phyloP scores from a whole-genome alignment of 2,888 invertebrate genomes.

The Ecliptopera silaceata region DNA sequence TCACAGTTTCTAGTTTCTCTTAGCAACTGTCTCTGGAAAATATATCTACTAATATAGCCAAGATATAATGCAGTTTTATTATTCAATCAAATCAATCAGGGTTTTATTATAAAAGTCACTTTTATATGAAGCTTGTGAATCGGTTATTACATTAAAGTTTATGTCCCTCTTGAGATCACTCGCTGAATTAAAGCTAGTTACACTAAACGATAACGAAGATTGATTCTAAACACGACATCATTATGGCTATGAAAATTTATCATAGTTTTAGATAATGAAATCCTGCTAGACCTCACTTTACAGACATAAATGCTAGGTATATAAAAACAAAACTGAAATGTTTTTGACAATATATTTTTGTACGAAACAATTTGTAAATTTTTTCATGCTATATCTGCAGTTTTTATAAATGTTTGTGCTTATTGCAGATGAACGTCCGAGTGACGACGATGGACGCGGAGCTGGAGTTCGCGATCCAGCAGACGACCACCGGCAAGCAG shows the following conservation, averaged over 20 bases:
- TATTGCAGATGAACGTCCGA: constrained; percentile 95
- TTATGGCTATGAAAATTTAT: neutral
- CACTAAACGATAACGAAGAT: constrained; percentile 4
- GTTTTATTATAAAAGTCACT: too few species aligned
- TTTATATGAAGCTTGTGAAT: neutral
- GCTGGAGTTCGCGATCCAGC: constrained; percentile 99
- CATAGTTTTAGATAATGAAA: neutral
- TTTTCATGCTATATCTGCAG: neutral
- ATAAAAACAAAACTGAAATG: too few species aligned
- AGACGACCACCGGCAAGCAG: constrained; percentile 99
- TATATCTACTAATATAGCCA: neutral
- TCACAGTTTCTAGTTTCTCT: constrained; percentile 7
- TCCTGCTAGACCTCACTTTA: too few species aligned
- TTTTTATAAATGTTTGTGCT: neutral
- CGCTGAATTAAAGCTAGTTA: constrained; percentile 1
- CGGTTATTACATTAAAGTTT: constrained; percentile 1
- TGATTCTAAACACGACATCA: constrained; percentile 1
- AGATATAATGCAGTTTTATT: too few species aligned
- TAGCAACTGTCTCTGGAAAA: neutral
- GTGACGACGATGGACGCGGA: constrained; percentile 99
- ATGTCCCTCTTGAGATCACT: neutral
- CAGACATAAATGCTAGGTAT: too few species aligned
- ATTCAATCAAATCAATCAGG: neutral
- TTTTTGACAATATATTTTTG: too few species aligned
- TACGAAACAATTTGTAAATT: neutral